Percentiles rank a stretch among this genome's conserved stretches.
These are phyloP conservation scores for Ephestia elutella DNA, from an alignment of 1,140 invertebrate species.

Conservation along the genomic window DNA sequence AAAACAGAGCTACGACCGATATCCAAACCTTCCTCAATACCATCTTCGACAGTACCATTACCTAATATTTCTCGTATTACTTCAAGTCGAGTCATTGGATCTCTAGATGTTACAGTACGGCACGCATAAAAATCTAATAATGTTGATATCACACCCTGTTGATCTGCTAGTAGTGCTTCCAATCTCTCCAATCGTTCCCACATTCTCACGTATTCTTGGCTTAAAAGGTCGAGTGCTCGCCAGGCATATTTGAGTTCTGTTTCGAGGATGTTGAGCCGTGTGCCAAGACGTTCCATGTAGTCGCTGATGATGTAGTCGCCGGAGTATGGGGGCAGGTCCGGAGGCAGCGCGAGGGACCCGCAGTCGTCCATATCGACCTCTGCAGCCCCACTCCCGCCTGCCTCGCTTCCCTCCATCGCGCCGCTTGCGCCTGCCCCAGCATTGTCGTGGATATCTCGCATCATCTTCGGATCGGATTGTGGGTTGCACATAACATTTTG, in stretches of 20 bases:
- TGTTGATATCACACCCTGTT: constrained; percentile 93
- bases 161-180: constrained; percentile 90
- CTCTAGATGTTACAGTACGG: constrained; percentile 61
- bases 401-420: constrained; percentile 72
- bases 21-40: constrained; percentile 77
- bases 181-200: constrained; percentile 94
- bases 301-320: constrained; percentile 85
- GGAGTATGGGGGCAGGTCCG: constrained; percentile 64
- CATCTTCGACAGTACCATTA: constrained; percentile 77
- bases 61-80: constrained; percentile 77
- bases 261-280: constrained; percentile 88
- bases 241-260: constrained; percentile 93
- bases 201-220: constrained; percentile 94
- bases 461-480: constrained; percentile 65
- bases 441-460: constrained; percentile 71
- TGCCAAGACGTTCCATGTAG: constrained; percentile 91
- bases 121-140: constrained; percentile 85
- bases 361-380: constrained; percentile 71
- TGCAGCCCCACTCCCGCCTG: constrained; percentile 67
- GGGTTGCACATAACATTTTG: constrained; percentile 62
- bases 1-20: constrained; percentile 56
- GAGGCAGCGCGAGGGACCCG: constrained; percentile 60
- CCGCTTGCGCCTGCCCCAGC: constrained; percentile 61
- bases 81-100: constrained; percentile 72
- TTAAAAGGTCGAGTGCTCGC: constrained; percentile 91